Base-by-base conservation (phyloP, 2,797 vertebrate species). In the Spondyliosoma cantharus region DNA sequence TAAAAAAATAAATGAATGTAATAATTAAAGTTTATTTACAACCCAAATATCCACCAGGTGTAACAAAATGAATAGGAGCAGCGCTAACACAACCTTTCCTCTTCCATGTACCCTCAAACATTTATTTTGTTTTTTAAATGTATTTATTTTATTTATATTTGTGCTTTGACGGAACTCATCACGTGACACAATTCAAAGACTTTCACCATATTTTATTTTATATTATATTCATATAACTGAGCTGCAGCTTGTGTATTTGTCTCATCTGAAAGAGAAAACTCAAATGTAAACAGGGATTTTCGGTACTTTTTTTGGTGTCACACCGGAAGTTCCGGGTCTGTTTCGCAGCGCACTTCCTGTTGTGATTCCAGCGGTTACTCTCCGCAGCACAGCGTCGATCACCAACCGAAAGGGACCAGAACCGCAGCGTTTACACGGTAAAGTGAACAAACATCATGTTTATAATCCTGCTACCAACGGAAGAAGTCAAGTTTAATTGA, bases 401-500 rank as follows among this genome's bases (percentile, higher is more conserved):
- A 46, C 11, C 13, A n/a, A 15, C 15, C 6, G 6, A 8, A 1
- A 37, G 9, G 0, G 3, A n/a, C 3, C 0, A 0, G n/a, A n/a
- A 20, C 2, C 0, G 0, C 27, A 17, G 1, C 7, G 16, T 56
- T 3, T 0, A 27, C 29, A 24, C 5, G 76, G 70, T 86, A 59
- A 70, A 58, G 2, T 27, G 1, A 0, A 1, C 7, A 11, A 0
- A 14, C 0, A 0, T 17, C 1, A 0, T 8, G 0, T 3, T n/a
- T 7, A 6, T 6, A 0, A 0, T 3, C 1, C 8, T 17, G 0
- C 3, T 1, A 0, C 0, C 0, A 20, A 0, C 0, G 2, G 3
- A 7, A 5, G 2, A 0, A 6, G 2, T 3, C 0, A 20, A 15
- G 19, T 50, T 73, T 45, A 0, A 52, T 69, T n/a, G 22, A 62